Evolutionary conservation across 2,113 vertebrate genomes (phyloP).

Genomic region (Nibea albiflora): DNA sequence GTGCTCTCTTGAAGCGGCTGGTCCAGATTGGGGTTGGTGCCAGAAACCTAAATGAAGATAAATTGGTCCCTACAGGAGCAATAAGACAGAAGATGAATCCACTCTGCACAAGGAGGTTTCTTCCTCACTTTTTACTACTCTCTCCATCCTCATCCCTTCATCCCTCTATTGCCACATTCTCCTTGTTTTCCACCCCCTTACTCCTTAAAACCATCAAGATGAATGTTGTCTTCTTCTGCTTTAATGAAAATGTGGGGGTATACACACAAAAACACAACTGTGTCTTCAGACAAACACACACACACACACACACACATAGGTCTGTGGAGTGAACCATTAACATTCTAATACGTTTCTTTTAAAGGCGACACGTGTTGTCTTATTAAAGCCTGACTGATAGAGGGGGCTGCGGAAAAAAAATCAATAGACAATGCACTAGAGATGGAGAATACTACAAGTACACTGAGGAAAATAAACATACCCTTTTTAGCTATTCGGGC

Average conservation of each 20-base stretch:
- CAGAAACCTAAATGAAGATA: conserved; percentile 80
- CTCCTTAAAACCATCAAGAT: conserved; percentile 66
- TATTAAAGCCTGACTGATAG: conserved; percentile 82
- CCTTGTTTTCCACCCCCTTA: conserved; percentile 53
- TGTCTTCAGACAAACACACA: background rate
- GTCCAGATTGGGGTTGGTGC: conserved; percentile 58
- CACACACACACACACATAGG: conserved; percentile 12
- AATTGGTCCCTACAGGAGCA: conserved; percentile 78
- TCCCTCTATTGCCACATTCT: conserved; percentile 57
- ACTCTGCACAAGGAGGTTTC: conserved; percentile 66
- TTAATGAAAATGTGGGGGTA: conserved; percentile 63
- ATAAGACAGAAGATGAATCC: conserved; percentile 79
- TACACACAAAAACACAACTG: conserved; percentile 9
- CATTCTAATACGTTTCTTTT: conserved; percentile 80
- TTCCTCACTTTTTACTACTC: conserved; percentile 61
- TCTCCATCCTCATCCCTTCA: conserved; percentile 57
- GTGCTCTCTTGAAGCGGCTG: conserved; percentile 45
- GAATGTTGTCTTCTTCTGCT: conserved; percentile 59
- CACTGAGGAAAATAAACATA: conserved; percentile 72
- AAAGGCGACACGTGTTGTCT: conserved; percentile 77
- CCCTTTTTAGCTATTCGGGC: conserved; percentile 75
- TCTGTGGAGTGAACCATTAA: conserved; percentile 69
- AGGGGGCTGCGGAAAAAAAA: conserved; percentile 74
- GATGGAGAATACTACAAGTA: conserved; percentile 65
- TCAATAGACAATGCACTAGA: conserved; percentile 76